Conservation (phyloP, 92 coral and sea anemone genomes). For the Pocillopora meandrina region DNA sequence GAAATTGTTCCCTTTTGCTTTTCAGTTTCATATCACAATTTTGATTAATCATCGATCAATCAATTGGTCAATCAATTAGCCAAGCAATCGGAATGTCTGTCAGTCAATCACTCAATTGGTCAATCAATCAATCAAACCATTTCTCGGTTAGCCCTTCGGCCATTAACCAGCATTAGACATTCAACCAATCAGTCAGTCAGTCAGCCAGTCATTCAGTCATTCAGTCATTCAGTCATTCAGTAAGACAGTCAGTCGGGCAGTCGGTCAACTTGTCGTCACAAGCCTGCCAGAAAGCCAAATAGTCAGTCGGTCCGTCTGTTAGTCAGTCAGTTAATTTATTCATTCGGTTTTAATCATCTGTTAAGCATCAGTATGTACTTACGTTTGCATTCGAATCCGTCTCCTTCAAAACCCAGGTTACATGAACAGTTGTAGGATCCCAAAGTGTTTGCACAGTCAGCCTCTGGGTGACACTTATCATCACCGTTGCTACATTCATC, state of each 20-base stretch:
- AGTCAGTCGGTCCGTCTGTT: not conserved
- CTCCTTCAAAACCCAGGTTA: slow-evolving; percentile 44
- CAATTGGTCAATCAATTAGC: not conserved
- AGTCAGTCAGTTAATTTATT: not conserved
- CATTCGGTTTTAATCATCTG: not conserved
- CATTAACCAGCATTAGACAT: not conserved
- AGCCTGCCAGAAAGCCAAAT: not conserved
- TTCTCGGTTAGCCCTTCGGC: not conserved
- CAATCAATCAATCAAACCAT: not conserved
- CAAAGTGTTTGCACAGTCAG: slow-evolving; percentile 31
- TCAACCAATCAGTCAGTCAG: not conserved
- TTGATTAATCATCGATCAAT: too few relatives aligned
- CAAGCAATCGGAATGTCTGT: not conserved
- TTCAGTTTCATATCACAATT: too few relatives aligned
- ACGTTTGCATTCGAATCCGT: slow-evolving; percentile 40
- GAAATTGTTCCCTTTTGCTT: not conserved
- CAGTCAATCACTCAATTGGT: not conserved
- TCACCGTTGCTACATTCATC: slow-evolving; percentile 25
- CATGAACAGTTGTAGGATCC: slow-evolving; percentile 51
- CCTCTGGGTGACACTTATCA: slow-evolving; percentile 33
- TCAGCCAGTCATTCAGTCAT: not conserved
- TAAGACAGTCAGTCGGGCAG: not conserved
- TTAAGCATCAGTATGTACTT: not conserved
- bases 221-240: not conserved
- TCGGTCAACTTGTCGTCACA: not conserved